Conservation (phyloP, 2,797 vertebrate genomes). For the Apogon talboti region DNA sequence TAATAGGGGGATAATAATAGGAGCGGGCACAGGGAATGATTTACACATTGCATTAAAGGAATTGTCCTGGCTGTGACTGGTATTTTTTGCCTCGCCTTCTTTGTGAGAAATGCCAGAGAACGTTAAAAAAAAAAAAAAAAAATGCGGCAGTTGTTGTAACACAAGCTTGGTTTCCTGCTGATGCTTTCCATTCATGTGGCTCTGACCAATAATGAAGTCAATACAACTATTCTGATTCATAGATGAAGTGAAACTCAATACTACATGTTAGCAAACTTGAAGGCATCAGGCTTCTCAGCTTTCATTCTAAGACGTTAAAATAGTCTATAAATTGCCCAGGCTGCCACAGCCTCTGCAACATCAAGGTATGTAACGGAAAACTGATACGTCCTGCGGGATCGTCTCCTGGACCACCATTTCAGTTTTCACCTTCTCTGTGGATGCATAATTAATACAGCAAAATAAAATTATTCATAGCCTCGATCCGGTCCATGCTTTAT, state of each 20-base stretch:
- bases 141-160: background rate
- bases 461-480: conserved; percentile 1
- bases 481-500: background rate
- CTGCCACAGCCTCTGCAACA: background rate
- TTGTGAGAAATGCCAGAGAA: background rate
- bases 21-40: background rate
- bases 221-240: background rate
- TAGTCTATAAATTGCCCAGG: no score
- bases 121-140: background rate
- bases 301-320: no score
- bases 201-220: conserved; percentile 4
- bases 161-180: background rate
- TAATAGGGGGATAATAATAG: background rate
- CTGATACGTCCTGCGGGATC: conserved; percentile 32
- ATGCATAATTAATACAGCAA: background rate
- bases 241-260: background rate
- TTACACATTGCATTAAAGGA: background rate
- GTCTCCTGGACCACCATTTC: conserved; percentile 38
- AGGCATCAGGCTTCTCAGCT: no score
- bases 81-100: background rate
- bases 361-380: background rate
- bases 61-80: background rate
- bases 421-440: conserved; percentile 4
- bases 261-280: no score
- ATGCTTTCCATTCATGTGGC: background rate